Percentiles rank a stretch among this genome's conserved stretches.
These are phyloP conservation scores for Bombyx mandarina DNA, from an alignment of 1,140 invertebrate species.

Conservation along the genomic window DNA sequence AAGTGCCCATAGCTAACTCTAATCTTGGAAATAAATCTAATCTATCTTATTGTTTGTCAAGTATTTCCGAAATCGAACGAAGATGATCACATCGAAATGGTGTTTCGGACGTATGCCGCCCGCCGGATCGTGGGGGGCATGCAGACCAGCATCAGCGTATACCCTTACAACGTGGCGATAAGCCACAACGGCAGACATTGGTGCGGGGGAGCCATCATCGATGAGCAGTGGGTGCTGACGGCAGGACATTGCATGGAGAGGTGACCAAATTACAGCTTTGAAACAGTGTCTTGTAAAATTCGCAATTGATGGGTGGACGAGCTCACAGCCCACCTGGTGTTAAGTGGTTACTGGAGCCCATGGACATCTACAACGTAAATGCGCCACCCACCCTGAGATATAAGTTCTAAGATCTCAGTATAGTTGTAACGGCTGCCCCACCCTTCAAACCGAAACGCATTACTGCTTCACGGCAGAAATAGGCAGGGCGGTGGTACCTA, in stretches of 20 bases:
- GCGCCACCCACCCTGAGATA: no score
- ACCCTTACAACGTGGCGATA: constrained; percentile 56
- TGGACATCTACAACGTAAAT: no score
- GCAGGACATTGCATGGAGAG: constrained; percentile 69
- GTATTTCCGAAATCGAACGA: constrained; percentile 6
- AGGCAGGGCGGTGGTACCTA: no score
- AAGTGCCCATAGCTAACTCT: no score
- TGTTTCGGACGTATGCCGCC: constrained; percentile 42
- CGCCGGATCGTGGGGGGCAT: constrained; percentile 55
- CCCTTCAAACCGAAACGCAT: no score
- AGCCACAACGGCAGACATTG: constrained; percentile 51
- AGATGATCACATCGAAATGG: constrained; percentile 34
- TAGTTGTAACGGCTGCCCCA: no score
- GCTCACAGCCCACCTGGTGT: no score
- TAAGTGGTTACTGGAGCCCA: no score
- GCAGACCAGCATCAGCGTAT: constrained; percentile 54
- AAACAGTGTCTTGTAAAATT: no score
- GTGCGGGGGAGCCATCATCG: constrained; percentile 72
- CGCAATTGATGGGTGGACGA: no score
- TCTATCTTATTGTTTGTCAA: neutral
- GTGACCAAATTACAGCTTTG: constrained; percentile 25
- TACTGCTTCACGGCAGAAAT: no score
- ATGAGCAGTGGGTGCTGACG: constrained; percentile 68
- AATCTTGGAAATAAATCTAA: neutral
- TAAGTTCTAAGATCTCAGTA: no score